Conservation (phyloP, 2,888 invertebrate species). For the Eupithecia pulchellata region DNA sequence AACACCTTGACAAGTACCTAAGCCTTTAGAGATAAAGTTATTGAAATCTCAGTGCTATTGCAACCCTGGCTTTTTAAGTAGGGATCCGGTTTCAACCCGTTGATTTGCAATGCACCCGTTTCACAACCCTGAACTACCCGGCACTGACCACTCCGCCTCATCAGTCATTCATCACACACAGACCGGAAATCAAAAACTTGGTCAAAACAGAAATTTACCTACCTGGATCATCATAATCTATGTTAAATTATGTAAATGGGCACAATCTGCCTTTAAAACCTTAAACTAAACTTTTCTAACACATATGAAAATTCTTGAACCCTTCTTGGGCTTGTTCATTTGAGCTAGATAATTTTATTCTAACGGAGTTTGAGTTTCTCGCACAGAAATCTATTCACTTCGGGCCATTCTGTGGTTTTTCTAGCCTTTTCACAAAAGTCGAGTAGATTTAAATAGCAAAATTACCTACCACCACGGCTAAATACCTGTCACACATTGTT, state of each 20-base stretch:
- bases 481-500: constrained; percentile 20
- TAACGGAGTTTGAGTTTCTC: background rate
- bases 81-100: background rate
- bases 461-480: background rate
- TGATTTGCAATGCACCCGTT: background rate
- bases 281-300: no score
- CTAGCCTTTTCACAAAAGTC: background rate
- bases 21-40: no score
- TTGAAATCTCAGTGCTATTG: background rate
- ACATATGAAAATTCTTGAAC: background rate
- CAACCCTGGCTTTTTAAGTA: background rate
- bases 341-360: background rate
- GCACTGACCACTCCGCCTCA: background rate
- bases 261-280: no score
- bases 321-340: background rate
- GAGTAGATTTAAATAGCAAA: constrained; percentile 7
- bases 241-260: no score
- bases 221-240: no score
- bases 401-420: background rate
- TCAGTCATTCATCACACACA: no score
- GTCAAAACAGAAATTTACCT: no score
- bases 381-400: background rate
- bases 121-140: no score
- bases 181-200: no score
- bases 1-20: no score